phyloP scores from a whole-genome alignment of 1,140 invertebrate species.

The Drosophila auraria region DNA sequence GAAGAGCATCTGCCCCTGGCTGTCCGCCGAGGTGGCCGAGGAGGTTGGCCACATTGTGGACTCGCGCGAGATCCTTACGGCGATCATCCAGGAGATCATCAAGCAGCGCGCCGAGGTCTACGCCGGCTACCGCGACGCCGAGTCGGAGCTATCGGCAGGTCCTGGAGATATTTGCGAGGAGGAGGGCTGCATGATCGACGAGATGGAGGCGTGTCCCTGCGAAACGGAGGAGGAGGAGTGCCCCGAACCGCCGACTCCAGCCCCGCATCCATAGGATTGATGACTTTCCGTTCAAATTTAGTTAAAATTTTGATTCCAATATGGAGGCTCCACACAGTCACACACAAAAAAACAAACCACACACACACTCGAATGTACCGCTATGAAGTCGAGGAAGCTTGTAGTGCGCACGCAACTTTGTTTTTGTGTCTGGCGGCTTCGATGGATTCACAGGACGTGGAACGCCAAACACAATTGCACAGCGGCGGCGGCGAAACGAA shows the following conservation, averaged over 20 bases:
- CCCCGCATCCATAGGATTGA: constrained; percentile 42
- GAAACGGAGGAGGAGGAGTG: constrained; percentile 68
- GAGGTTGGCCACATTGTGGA: constrained; percentile 92
- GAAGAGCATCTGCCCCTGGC: constrained; percentile 94
- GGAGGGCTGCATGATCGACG: constrained; percentile 60
- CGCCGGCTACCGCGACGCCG: constrained; percentile 70
- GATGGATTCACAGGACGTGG: constrained; percentile 11
- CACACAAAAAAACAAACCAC: not conserved
- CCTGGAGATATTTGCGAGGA: constrained; percentile 54
- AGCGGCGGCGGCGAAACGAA: constrained; percentile 45
- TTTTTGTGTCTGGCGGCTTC: constrained; percentile 66
- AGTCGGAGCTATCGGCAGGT: constrained; percentile 34
- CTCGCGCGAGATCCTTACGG: constrained; percentile 91
- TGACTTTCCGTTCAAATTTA: constrained; percentile 53
- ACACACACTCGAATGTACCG: constrained; percentile 8
- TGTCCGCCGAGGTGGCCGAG: constrained; percentile 92
- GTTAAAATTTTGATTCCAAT: constrained; percentile 36
- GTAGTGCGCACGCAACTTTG: constrained; percentile 36
- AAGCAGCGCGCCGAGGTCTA: constrained; percentile 88
- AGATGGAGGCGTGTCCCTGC: constrained; percentile 60
- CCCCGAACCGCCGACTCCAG: constrained; percentile 33
- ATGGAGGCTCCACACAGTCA: not conserved
- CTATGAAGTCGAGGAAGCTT: not conserved
- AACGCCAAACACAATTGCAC: constrained; percentile 70
- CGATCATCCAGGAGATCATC: constrained; percentile 91